Conservation (phyloP, 2,888 invertebrate species). For the Thera obeliscata region DNA sequence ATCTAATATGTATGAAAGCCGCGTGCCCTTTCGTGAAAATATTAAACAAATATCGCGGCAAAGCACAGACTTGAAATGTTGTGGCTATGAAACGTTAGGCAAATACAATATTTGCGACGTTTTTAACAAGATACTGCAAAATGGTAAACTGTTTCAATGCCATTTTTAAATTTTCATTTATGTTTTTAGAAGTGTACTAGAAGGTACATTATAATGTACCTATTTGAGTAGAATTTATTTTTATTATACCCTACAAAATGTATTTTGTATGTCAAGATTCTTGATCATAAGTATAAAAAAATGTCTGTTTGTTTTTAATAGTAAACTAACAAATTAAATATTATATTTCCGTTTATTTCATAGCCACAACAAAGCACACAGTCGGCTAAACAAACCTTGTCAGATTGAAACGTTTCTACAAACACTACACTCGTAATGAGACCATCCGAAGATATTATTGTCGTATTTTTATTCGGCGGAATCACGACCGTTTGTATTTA, state of each 20-base stretch:
- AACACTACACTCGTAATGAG: constrained; percentile 71
- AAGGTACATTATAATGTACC: no score
- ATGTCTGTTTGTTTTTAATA: not conserved
- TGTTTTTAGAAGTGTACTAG: no score
- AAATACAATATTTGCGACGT: constrained; percentile 17
- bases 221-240: no score
- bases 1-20: constrained; percentile 67
- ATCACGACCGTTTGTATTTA: constrained; percentile 22
- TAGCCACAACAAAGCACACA: constrained; percentile 55
- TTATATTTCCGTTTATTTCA: constrained; percentile 5
- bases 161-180: no score
- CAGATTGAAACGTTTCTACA: constrained; percentile 74
- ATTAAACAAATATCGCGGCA: constrained; percentile 68
- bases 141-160: no score
- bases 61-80: constrained; percentile 46
- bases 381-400: constrained; percentile 67
- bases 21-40: constrained; percentile 68
- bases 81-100: constrained; percentile 48
- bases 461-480: constrained; percentile 42
- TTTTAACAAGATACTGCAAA: not conserved
- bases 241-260: no score
- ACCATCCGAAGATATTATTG: constrained; percentile 52
- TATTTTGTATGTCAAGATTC: no score
- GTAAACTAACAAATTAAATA: not conserved
- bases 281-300: no score